Evolutionary conservation across 2,888 invertebrate genomes (phyloP), one percentile per base, ranked within the genome.

Genomic region (Hirtodrosophila alboralis): DNA sequence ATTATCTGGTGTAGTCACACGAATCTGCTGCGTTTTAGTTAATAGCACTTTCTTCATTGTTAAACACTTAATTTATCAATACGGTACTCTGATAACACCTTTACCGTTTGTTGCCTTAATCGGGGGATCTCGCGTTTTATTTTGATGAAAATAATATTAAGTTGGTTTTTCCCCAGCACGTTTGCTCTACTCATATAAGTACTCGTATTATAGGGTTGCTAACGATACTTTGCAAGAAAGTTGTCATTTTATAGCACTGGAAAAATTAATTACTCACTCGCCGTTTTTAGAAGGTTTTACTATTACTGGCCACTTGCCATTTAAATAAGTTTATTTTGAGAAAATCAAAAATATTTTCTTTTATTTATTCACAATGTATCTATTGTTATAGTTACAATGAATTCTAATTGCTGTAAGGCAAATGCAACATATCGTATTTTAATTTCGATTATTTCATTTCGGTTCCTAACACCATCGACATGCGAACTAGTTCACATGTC

Each of bases 21-120:
- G 49, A 7, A 64, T 48, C 14, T 63, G 62, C 21, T 70, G 69
- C 0, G 73, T 27, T 63, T 83, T 84, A 4, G 66, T 84, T 53
- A 83, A 63, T 27, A 84, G 13, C 18, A 86, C 83, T 62, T 83
- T 83, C 48, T 83, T 86, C 83, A 83, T 83, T 28, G 28, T 61
- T 36, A 7, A 5, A 1, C 4, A 37, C 5, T 47, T 21, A 28
- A 1, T 16, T 44, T 5, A 1, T 4, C n/a, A 43, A 23, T 44
- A 34, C 21, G 7, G n/a, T n/a, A 16, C 33, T 12, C 12, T 18
- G 1, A 3, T 6, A 23, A 23, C n/a, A n/a, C n/a, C n/a, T 14
- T 13, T 12, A 4, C 9, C 8, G n/a, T 6, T 13, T 14, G 27
- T 16, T 4, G 5, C 10, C 4, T 21, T 9, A 41, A 57, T 18